Evolutionary conservation across 2,888 invertebrate species (phyloP).

Genomic region (Oxycera nigricornis): DNA sequence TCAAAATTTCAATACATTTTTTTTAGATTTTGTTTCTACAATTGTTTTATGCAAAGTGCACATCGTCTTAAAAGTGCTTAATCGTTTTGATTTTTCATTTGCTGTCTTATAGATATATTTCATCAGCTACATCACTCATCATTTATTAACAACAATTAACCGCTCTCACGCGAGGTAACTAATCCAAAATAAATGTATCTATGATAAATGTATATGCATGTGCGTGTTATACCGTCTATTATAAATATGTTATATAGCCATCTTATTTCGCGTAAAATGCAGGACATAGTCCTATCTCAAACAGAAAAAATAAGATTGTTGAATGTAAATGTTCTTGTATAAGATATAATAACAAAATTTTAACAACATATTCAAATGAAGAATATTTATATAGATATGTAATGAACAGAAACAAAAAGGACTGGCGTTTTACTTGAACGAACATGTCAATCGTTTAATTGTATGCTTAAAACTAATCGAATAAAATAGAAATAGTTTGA

Average conservation of each 20-base stretch:
- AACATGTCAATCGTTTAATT: not conserved
- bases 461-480: too few relatives aligned
- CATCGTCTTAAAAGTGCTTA: too few relatives aligned
- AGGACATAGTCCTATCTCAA: constrained; percentile 13
- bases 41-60: too few relatives aligned
- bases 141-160: too few relatives aligned
- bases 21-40: too few relatives aligned
- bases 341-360: constrained; percentile 13
- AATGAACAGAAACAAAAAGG: not conserved
- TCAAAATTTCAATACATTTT: too few relatives aligned
- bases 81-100: too few relatives aligned
- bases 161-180: constrained; percentile 44
- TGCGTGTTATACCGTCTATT: constrained; percentile 38
- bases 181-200: constrained; percentile 16
- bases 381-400: constrained; percentile 1
- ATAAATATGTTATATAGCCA: not conserved
- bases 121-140: too few relatives aligned
- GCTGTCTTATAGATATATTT: too few relatives aligned
- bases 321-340: not conserved
- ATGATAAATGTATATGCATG: not conserved
- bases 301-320: not conserved
- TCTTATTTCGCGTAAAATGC: not conserved
- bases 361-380: constrained; percentile 18
- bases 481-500: too few relatives aligned
- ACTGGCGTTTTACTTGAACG: constrained; percentile 21